Conservation (phyloP, 2,113 vertebrate species). For the Acanthisitta chloris region DNA sequence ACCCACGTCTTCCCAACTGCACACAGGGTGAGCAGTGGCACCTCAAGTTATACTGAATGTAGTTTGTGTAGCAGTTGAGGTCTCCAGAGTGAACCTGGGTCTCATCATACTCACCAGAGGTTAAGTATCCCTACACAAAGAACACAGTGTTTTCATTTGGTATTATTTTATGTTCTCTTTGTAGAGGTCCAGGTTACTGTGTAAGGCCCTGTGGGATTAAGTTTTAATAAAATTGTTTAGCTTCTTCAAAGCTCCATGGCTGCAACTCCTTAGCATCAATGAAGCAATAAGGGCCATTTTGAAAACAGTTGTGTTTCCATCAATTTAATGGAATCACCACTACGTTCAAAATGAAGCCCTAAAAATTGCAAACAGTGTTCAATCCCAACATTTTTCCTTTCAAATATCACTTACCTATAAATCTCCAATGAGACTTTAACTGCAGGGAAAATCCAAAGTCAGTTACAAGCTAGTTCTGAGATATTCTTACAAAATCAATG, state of each 20-base stretch:
- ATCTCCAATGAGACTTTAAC: not conserved
- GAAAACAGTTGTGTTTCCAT: not conserved
- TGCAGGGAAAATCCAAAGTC: not conserved
- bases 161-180: not conserved
- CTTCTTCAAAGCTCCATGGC: not conserved
- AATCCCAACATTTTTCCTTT: not conserved
- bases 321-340: not conserved
- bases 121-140: not conserved
- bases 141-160: fast-evolving
- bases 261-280: not conserved
- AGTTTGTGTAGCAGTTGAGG: too few species aligned
- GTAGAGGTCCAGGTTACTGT: not conserved
- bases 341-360: not conserved
- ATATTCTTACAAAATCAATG: not conserved
- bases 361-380: not conserved
- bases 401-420: not conserved
- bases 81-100: not conserved
- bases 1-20: not conserved
- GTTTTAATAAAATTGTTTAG: constrained; percentile 2
- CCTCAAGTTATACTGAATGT: not conserved
- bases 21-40: not conserved
- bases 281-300: not conserved
- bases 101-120: not conserved
- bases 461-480: not conserved
- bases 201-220: not conserved